Percentiles rank a stretch among this genome's conserved stretches.
These are phyloP conservation scores for Crotalus viridis DNA, from an alignment of 2,113 vertebrate species.

Conservation along the genomic window DNA sequence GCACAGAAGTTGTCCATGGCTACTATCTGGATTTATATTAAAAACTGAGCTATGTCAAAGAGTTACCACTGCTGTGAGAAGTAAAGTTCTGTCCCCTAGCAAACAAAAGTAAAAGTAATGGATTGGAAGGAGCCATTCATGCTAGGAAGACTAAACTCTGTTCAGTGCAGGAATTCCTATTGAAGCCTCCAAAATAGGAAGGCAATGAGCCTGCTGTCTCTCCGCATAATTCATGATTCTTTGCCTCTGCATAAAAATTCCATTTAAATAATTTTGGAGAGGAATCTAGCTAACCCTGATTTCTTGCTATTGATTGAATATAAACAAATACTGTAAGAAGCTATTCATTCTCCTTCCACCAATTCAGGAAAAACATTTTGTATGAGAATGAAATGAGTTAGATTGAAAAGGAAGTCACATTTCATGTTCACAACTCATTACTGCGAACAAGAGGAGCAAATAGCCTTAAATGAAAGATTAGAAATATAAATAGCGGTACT, in stretches of 20 bases:
- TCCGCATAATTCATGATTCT: not conserved
- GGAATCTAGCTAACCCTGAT: not conserved
- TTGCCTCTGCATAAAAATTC: not conserved
- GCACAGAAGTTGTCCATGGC: not conserved
- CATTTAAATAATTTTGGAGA: not conserved
- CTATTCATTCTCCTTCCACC: not conserved
- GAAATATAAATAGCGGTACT: conserved; percentile 14
- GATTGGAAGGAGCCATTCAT: not conserved
- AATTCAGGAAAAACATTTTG: not conserved
- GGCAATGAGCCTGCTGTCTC: not conserved
- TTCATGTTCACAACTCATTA: not conserved
- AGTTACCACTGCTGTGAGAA: not conserved
- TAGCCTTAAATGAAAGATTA: conserved; percentile 6
- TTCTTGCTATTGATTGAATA: not conserved
- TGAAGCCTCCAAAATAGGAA: not conserved
- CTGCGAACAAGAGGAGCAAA: not conserved
- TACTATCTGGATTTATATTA: not conserved
- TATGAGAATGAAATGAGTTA: not conserved
- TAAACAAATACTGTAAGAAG: not conserved
- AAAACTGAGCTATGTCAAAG: not conserved
- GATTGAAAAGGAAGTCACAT: not conserved
- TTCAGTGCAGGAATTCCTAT: not conserved
- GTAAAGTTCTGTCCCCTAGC: not conserved
- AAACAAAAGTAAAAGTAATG: not conserved
- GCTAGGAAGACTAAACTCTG: not conserved